Base-by-base conservation (phyloP, 1,140 invertebrate species). In the Zophobas morio region DNA sequence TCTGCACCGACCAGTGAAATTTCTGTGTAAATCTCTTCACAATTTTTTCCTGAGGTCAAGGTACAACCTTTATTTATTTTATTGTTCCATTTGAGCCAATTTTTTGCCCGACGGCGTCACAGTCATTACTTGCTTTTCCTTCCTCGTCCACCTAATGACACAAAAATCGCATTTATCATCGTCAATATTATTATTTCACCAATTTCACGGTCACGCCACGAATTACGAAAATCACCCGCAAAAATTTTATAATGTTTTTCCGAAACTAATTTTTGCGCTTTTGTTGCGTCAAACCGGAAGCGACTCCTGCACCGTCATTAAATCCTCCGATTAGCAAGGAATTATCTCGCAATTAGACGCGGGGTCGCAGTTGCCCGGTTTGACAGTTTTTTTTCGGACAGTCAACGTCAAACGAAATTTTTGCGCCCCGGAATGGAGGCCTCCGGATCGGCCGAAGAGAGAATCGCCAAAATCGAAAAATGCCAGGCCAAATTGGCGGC, bases 401-500 rank as follows among this genome's bases (percentile, higher is more conserved):
- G 56, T 2, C 39, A 20, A 1, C 42, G 60, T 66, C 57, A 63
- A 6, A 63, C 20, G 20, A n/a, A 63, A 63, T 66, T 66, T 60
- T 66, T 6, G 37, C 20, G 60, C 42, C 6, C 36, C 57, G 20
- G 42, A 40, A 66, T 66, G 60, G 60, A 66, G 20, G 20, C 20
- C 20, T 46, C 42, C 42, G n/a, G 60, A 66, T 32, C 60, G 8
- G n/a, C 60, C 60, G 60, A 66, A 36, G 60, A 66, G 39, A 40
- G 60, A 8, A 40, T 66, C 39, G 60, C 60, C n/a, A 66, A 66
- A 20, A 66, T 66, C 60, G 60, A 66, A 20, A 46, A 32, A 36
- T 66, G 60, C 39, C 60, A 66, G 39, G 60, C 60, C 6, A 66
- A 66, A 20, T 42, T 66, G 39, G 60, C 60, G 37, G 60, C 60